Base-by-base conservation (phyloP, 1,140 invertebrate species). In the Papilio aristodemus region DNA sequence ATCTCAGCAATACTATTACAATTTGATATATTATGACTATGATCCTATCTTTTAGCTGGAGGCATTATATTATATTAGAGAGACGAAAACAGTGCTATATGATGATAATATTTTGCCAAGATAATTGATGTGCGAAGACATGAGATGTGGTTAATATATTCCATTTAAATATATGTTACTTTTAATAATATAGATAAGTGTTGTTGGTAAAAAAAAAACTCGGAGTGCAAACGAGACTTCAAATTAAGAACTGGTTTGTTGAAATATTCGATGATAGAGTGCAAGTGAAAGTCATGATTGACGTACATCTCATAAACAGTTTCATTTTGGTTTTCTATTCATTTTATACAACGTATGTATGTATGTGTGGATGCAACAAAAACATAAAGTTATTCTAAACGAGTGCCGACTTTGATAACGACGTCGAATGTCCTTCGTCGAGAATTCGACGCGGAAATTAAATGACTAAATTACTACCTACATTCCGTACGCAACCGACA, bases 211-310 rank as follows among this genome's bases (percentile, higher is more conserved):
- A 66, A 76, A 67, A 69, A n/a, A 71, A 38, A 72, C 67, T 62
- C 67, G 38, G 36, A 60, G 71, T 72, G 69, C 73, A 79, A 78
- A 81, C 77, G 76, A 78, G 77, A 75, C 68, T 73, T 72, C 68
- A 71, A 75, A 74, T 73, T 64, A 70, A 79, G 77, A 90, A 90
- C 87, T 80, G 86, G 87, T 90, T 90, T 86, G 71, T 81, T 73
- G 73, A 83, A 86, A 85, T 89, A 85, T 87, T 84, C 81, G 79
- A 78, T 86, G 85, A 89, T 87, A 83, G 87, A 89, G 83, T 87
- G 85, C 78, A 82, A 90, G 88, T 90, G 88, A 90, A 90, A 90
- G 88, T 87, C 81, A 88, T 87, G 78, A 86, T 86, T 80, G 83
- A 77, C 80, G 77, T 84, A 81, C 74, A 73, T 67, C 38, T 79